Conservation (phyloP, 2,113 vertebrate genomes). For the Taurulus bubalis region DNA sequence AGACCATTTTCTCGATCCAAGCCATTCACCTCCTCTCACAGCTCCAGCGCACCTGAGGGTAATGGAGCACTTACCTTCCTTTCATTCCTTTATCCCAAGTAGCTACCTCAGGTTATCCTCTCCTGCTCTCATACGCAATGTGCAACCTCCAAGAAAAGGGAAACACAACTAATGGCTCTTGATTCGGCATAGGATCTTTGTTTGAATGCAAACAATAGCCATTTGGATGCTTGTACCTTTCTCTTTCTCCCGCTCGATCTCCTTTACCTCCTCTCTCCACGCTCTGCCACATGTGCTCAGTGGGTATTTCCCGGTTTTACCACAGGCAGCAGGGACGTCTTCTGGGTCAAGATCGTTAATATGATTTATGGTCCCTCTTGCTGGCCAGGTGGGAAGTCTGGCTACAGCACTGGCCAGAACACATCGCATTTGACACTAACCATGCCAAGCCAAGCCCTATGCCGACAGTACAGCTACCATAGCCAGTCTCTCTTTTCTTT, state of each 20-base stretch:
- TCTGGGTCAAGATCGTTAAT: constrained; percentile 61
- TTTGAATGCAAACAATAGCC: constrained; percentile 24
- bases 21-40: constrained; percentile 65
- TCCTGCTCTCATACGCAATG: constrained; percentile 13
- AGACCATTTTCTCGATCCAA: constrained; percentile 64
- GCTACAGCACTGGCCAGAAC: constrained; percentile 58
- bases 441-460: constrained; percentile 60
- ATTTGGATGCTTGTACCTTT: constrained; percentile 21
- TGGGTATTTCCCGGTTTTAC: constrained; percentile 61
- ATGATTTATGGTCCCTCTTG: constrained; percentile 64
- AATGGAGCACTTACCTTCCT: constrained; percentile 61
- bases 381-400: constrained; percentile 58
- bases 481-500: constrained; percentile 20
- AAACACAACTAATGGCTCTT: constrained; percentile 35
- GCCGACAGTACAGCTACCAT: constrained; percentile 33
- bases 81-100: constrained; percentile 21
- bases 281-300: constrained; percentile 54
- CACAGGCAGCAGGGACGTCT: constrained; percentile 36
- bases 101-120: constrained; percentile 42
- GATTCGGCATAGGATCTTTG: constrained; percentile 10
- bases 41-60: constrained; percentile 73
- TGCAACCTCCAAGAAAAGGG: constrained; percentile 28
- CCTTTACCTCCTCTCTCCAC: constrained; percentile 23
- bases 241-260: neutral
- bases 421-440: constrained; percentile 66